Conservation (phyloP, 2,113 vertebrate genomes). For the Phaethon lepturus region DNA sequence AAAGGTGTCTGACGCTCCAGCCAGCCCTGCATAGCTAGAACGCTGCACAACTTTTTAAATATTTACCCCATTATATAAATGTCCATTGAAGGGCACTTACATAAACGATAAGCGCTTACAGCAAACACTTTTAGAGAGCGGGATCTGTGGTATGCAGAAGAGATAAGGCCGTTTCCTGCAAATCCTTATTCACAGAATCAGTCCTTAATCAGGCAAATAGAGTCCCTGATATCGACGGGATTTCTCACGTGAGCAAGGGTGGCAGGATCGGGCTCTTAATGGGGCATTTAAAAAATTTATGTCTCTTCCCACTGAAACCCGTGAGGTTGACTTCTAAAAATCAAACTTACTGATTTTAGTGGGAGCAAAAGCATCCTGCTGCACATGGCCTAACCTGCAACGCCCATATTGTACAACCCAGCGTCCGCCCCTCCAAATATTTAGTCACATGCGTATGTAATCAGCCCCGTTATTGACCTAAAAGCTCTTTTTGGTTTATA, state of each 20-base stretch:
- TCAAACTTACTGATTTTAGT: background rate
- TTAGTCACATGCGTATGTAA: fast-evolving
- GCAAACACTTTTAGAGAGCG: slow-evolving; percentile 69
- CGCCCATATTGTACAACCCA: background rate
- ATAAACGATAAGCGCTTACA: slow-evolving; percentile 60
- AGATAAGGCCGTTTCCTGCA: slow-evolving; percentile 70
- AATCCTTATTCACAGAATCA: slow-evolving; percentile 65
- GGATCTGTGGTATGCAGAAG: slow-evolving; percentile 63
- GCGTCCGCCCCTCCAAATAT: background rate
- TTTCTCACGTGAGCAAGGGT: slow-evolving; percentile 6
- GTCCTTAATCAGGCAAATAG: slow-evolving; percentile 55
- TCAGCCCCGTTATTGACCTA: background rate
- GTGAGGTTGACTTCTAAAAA: background rate
- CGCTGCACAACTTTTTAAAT: slow-evolving; percentile 62
- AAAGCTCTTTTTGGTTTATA: background rate
- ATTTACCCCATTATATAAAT: slow-evolving; percentile 73
- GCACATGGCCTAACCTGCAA: background rate
- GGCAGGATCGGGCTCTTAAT: slow-evolving; percentile 18
- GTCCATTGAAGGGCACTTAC: slow-evolving; percentile 72
- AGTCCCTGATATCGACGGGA: background rate
- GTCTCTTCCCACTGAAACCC: background rate
- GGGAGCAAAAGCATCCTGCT: background rate
- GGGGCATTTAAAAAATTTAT: slow-evolving; percentile 3
- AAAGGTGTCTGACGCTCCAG: background rate
- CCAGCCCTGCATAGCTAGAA: slow-evolving; percentile 51